phyloP scores from a whole-genome alignment of 2,888 invertebrate species.

The Melinaea menophilus region DNA sequence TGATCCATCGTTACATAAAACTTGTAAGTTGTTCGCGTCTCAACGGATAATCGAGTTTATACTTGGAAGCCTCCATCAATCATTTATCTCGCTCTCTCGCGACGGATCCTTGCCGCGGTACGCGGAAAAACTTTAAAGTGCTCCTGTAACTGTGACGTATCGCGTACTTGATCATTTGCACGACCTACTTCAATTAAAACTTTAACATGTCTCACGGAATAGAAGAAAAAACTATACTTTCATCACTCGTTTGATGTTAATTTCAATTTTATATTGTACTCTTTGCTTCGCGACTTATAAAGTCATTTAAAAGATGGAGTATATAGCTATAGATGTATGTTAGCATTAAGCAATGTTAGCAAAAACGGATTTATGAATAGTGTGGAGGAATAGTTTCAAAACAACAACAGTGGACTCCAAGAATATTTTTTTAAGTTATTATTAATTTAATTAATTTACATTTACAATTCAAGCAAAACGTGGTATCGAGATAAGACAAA shows the following conservation, averaged over 20 bases:
- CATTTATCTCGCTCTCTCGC: conserved; percentile 69
- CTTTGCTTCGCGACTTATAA: too few species aligned
- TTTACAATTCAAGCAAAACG: too few species aligned
- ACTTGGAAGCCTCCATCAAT: conserved; percentile 76
- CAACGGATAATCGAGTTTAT: conserved; percentile 78
- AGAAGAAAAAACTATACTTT: not conserved
- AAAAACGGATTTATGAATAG: too few species aligned
- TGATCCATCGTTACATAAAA: conserved; percentile 78
- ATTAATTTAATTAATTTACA: too few species aligned
- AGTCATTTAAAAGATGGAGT: too few species aligned
- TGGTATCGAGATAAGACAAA: too few species aligned
- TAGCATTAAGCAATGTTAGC: too few species aligned
- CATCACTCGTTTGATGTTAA: conserved; percentile 4
- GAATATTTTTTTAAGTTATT: too few species aligned
- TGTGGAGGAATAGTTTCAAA: too few species aligned
- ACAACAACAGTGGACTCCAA: too few species aligned
- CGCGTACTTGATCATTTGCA: conserved; percentile 45
- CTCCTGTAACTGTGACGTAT: conserved; percentile 65
- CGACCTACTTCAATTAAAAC: conserved; percentile 45
- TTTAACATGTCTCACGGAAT: conserved; percentile 21
- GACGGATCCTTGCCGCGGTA: conserved; percentile 47
- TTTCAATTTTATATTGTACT: not conserved
- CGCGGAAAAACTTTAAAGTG: conserved; percentile 74
- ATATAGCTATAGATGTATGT: too few species aligned
- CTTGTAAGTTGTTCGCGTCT: conserved; percentile 77